phyloP scores from a whole-genome alignment of 2,797 vertebrate species.

The Lacerta bilineata region DNA sequence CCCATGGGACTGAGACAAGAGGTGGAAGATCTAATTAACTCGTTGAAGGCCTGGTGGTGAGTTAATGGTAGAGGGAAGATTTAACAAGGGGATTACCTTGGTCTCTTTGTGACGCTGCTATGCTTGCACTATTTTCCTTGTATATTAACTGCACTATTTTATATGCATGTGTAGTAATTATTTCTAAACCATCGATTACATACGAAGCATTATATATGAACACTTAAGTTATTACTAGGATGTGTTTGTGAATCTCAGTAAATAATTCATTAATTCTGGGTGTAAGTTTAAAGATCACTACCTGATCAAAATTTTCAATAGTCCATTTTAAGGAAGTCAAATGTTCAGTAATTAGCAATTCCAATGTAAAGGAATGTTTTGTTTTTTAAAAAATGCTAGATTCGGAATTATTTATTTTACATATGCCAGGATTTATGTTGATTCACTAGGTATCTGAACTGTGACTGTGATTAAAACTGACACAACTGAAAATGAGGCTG shows the following conservation, averaged over 20 bases:
- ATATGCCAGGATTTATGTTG: slow-evolving; percentile 19
- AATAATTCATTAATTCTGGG: slow-evolving; percentile 26
- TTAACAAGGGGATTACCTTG: neutral
- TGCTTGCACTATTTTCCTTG: neutral
- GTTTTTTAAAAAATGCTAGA: neutral
- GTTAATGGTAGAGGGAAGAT: neutral
- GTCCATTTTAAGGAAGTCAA: neutral
- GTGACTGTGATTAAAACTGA: slow-evolving; percentile 33
- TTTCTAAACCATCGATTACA: neutral
- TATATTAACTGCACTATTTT: neutral
- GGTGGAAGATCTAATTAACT: neutral
- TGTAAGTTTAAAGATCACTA: slow-evolving; percentile 29
- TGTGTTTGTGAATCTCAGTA: neutral
- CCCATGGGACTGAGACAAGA: neutral
- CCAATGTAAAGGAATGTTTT: slow-evolving; percentile 1
- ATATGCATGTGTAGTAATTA: neutral
- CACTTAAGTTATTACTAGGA: slow-evolving; percentile 1
- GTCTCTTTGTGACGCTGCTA: neutral
- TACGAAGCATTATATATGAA: neutral
- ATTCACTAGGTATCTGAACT: slow-evolving; percentile 19
- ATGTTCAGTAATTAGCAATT: neutral
- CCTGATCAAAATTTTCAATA: neutral
- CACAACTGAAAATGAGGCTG: slow-evolving; percentile 2
- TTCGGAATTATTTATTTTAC: slow-evolving; percentile 26
- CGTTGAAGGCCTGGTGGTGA: too few species aligned